Evolutionary conservation across 2,888 invertebrate species (phyloP), one percentile per base, ranked within the genome.

Genomic region (Neoascia interrupta): DNA sequence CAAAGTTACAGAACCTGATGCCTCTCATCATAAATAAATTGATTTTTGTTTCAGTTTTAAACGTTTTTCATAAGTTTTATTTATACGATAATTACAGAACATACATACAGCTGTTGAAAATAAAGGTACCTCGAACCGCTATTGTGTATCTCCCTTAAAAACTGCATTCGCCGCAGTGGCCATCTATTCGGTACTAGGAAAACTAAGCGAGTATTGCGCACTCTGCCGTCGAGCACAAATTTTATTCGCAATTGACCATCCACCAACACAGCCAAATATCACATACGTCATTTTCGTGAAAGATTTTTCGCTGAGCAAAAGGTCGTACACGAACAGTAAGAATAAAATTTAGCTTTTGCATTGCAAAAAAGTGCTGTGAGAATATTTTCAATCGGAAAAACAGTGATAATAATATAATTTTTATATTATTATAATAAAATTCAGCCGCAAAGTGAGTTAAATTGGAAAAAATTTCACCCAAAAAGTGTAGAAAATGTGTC

Each of bases 291-390:
- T 45, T 70, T 70, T 70, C 49, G 60, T 61, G 75, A 76, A 69
- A 76, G 75, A 76, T 76, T 70, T 76, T 76, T 76, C 58, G 70
- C 61, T 64, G 37, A 58, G 63, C 51, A 70, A 70, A 76, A 70
- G 63, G 70, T 70, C 70, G 75, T 63, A 19, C 19, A 64, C 26
- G 64, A 72, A 70, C 19, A 39, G 43, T 21, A 49, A 49, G 37
- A 61, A 56, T 49, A 37, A 36, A 31, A 58, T 28, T 51, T 58
- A 54, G 51, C 37, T 47, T 72, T 60, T 54, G 13, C 45, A 72
- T 76, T 54, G 36, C 39, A 72, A 60, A 53, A 37, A 41, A 66
- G 70, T 76, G 76, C 64, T 70, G 70, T 76, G 76, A 76, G 37
- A 64, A 53, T 26, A 34, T 47, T 64, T 76, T 64, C 36, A 39